phyloP scores from a whole-genome alignment of 2,888 invertebrate genomes.

The Nomada ferruginata region DNA sequence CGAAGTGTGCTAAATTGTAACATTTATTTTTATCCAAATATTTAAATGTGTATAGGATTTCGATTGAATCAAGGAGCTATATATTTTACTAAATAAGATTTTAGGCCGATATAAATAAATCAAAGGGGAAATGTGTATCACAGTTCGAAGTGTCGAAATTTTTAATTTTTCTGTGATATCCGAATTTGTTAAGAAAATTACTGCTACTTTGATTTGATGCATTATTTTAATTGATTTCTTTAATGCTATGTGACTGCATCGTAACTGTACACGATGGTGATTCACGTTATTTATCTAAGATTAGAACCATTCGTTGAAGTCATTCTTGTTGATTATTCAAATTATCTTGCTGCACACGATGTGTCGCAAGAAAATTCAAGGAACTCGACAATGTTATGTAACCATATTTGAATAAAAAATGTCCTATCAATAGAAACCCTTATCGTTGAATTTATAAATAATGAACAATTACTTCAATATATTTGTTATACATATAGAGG shows the following conservation, averaged over 20 bases:
- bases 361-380: neutral
- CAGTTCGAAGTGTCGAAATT: too few species aligned
- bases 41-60: too few species aligned
- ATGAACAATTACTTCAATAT: too few species aligned
- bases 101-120: neutral
- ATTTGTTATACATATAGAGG: too few species aligned
- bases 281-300: conserved; percentile 14
- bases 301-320: neutral
- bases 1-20: neutral
- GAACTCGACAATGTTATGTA: neutral
- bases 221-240: neutral
- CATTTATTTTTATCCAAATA: too few species aligned
- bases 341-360: neutral
- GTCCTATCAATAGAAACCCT: neutral
- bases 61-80: too few species aligned
- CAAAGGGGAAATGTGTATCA: too few species aligned
- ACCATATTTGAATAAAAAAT: neutral
- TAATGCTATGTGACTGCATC: too few species aligned
- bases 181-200: neutral
- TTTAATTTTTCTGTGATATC: too few species aligned
- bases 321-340: conserved; percentile 3
- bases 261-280: neutral
- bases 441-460: too few species aligned
- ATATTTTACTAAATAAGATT: neutral
- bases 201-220: neutral